Conservation (phyloP, 2,888 invertebrate species). For the Priocnemis perturbator region DNA sequence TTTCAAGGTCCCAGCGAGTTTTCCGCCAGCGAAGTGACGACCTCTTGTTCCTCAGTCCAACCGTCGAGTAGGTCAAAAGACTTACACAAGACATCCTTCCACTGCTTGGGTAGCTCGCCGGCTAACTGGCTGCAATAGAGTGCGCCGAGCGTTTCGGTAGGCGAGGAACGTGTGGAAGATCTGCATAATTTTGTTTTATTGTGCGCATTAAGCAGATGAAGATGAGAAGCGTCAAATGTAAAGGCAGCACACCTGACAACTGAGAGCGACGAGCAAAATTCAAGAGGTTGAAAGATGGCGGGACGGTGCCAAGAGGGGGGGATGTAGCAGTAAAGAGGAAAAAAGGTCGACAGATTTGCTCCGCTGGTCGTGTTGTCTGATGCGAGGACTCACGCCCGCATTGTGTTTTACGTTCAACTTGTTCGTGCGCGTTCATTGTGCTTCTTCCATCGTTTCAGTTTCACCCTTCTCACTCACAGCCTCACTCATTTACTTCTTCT, state of each 20-base stretch:
- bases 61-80: slow-evolving; percentile 42
- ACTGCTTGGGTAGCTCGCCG: no score
- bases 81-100: slow-evolving; percentile 58
- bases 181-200: slow-evolving; percentile 22
- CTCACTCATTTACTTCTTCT: not conserved
- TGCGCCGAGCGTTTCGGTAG: slow-evolving; percentile 32
- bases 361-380: slow-evolving; percentile 51
- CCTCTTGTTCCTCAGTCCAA: slow-evolving; percentile 57
- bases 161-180: slow-evolving; percentile 60
- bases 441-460: slow-evolving; percentile 33
- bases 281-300: not conserved
- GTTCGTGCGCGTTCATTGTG: slow-evolving; percentile 66
- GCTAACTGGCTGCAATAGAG: slow-evolving; percentile 3
- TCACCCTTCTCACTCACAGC: slow-evolving; percentile 32
- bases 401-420: slow-evolving; percentile 67
- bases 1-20: slow-evolving; percentile 66
- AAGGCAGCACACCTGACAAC: no score
- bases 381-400: slow-evolving; percentile 69
- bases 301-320: not conserved
- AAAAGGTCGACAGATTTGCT: slow-evolving; percentile 51
- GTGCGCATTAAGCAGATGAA: slow-evolving; percentile 37
- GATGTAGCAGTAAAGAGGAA: slow-evolving; percentile 13
- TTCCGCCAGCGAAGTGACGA: slow-evolving; percentile 62
- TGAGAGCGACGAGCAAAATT: not conserved
- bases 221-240: slow-evolving; percentile 20